These are phyloP conservation scores for Phyllotis vaccarum DNA, from an alignment of 2,797 vertebrate species.

Conservation along the genomic window DNA sequence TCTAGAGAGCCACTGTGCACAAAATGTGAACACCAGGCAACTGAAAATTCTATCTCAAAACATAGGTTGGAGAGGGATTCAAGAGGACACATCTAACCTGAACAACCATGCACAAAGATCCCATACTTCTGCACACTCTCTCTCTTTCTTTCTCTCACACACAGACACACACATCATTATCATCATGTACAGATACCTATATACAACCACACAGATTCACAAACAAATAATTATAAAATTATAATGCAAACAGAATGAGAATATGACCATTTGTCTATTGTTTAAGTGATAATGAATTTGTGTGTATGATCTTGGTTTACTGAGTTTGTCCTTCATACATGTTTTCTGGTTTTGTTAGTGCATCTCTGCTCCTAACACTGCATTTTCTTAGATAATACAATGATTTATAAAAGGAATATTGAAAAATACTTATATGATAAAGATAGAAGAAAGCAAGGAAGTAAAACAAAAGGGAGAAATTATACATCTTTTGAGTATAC, in stretches of 20 bases:
- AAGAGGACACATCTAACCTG: background rate
- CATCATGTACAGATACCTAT: background rate
- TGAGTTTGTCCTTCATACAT: no score
- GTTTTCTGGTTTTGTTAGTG: background rate
- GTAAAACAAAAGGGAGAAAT: background rate
- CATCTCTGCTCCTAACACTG: background rate
- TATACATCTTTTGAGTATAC: background rate
- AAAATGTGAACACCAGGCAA: background rate
- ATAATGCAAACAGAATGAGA: background rate
- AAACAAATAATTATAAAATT: background rate
- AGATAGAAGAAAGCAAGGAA: background rate
- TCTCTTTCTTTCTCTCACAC: no score
- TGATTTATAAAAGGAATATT: background rate
- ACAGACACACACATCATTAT: background rate
- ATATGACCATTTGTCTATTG: no score
- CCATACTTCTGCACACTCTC: background rate
- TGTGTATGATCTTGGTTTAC: background rate
- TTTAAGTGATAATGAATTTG: background rate
- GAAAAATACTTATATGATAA: background rate
- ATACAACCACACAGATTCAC: background rate
- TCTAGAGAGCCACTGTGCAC: no score
- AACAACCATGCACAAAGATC: no score
- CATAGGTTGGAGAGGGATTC: background rate
- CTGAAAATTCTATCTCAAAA: background rate
- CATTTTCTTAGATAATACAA: background rate